These are phyloP conservation scores for Seira musarum DNA, from an alignment of 2,888 invertebrate genomes.

Conservation along the genomic window DNA sequence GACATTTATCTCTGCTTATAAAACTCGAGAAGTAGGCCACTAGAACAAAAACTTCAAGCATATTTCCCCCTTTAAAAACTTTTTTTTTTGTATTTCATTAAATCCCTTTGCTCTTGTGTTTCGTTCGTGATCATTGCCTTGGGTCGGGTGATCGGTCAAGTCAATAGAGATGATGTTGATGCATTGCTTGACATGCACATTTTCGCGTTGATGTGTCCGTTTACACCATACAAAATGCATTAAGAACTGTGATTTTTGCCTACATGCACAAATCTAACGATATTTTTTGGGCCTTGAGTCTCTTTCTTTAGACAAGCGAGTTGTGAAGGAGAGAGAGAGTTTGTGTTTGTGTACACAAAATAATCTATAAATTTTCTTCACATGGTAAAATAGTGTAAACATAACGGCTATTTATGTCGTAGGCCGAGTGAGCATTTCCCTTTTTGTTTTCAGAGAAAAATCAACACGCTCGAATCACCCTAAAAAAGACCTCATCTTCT, in stretches of 20 bases:
- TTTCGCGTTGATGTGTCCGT: conserved; percentile 22
- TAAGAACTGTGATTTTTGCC: conserved; percentile 30
- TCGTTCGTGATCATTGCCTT: conserved; percentile 23
- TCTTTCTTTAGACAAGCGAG: too few species aligned
- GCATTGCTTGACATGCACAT: not conserved
- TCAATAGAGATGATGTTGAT: conserved; percentile 36
- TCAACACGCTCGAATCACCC: too few species aligned
- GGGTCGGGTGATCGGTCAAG: conserved; percentile 17
- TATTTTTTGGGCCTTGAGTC: not conserved
- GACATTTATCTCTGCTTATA: not conserved
- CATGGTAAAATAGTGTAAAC: conserved; percentile 29
- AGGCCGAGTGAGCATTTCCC: not conserved
- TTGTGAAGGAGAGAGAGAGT: too few species aligned
- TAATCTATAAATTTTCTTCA: conserved; percentile 9
- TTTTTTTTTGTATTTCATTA: not conserved
- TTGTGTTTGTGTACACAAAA: not conserved
- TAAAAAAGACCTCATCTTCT: too few species aligned
- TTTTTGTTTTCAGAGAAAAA: not conserved
- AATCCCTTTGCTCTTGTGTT: conserved; percentile 24
- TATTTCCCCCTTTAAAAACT: not conserved
- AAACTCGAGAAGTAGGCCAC: conserved; percentile 36
- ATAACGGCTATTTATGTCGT: conserved; percentile 31
- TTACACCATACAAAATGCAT: not conserved
- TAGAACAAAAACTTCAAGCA: conserved; percentile 19
- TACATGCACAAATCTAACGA: conserved; percentile 18